Percentiles rank a stretch among this genome's conserved stretches.
Evolutionary conservation across 2,797 vertebrate species (phyloP).

Genomic region (Octomys mimax): DNA sequence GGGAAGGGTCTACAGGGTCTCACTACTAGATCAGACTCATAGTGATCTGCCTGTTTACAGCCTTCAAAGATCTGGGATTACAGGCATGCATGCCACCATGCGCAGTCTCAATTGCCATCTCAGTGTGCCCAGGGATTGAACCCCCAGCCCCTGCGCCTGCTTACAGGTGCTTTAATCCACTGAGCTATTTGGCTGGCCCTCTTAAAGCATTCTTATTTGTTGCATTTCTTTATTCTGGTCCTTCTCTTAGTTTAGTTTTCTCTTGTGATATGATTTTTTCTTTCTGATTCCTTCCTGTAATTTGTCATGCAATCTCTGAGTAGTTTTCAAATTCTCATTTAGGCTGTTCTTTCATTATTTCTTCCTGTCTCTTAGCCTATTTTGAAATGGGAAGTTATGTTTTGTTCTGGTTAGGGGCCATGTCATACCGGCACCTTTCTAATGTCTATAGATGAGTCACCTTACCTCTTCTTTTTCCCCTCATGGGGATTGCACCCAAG

Average conservation of each 20-base stretch:
- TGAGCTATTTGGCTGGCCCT: too few species aligned
- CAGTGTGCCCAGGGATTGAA: too few species aligned
- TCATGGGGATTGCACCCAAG: too few species aligned
- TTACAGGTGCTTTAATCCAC: too few species aligned
- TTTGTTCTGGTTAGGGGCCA: not conserved
- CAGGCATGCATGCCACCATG: too few species aligned
- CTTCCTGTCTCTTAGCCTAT: not conserved
- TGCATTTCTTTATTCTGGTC: not conserved
- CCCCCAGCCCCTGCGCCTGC: too few species aligned
- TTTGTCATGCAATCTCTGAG: not conserved
- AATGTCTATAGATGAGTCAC: not conserved
- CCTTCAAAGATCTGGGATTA: too few species aligned
- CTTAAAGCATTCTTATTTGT: not conserved
- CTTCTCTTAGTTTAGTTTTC: constrained; percentile 14
- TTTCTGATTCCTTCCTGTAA: not conserved
- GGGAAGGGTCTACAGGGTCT: too few species aligned
- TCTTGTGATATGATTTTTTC: not conserved
- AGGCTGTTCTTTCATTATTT: not conserved
- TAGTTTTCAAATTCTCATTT: not conserved
- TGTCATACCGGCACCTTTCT: not conserved
- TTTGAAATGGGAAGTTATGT: not conserved
- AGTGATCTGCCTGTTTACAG: too few species aligned
- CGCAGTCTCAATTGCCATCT: too few species aligned
- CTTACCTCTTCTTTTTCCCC: not conserved
- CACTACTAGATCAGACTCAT: too few species aligned